Base-by-base conservation (phyloP, 1,140 invertebrate genomes). In the Cephus cinctus region DNA sequence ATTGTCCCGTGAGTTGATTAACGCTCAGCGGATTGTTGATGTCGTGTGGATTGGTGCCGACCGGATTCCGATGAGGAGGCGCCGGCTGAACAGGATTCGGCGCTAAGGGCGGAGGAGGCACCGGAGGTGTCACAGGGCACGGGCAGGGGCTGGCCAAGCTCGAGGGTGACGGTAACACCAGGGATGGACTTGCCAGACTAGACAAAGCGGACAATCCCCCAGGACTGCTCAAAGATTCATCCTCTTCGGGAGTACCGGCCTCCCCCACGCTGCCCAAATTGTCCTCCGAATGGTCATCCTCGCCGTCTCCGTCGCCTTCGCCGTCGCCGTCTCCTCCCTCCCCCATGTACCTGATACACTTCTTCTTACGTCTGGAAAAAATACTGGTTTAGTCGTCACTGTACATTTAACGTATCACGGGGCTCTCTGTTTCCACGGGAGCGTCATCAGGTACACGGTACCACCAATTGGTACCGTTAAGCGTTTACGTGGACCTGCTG, bases 331-430 rank as follows among this genome's bases (percentile, higher is more conserved):
- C 63, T 80, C 83, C 80, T 84, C 87, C 76, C 63, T 78, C 78
- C 67, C 84, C 83, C 86, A 94, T 88, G 78, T 96, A 96, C 53
- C 94, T 88, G 73, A 96, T 92, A 83, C 94, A 98, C 81, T 96
- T 97, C 81, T 98, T 98, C 85, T 98, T 98, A 82, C 94, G 90
- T 82, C 94, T 97, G 82, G 21, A 86, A 84, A 67, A 57, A 38
- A 62, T 59, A 55, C n/a, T n/a, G n/a, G n/a, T n/a, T n/a, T n/a
- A n/a, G n/a, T n/a, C n/a, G n/a, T n/a, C n/a, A n/a, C n/a, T n/a
- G n/a, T n/a, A n/a, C n/a, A n/a, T n/a, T n/a, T n/a, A n/a, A n/a
- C n/a, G n/a, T n/a, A n/a, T n/a, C n/a, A n/a, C n/a, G n/a, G n/a
- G n/a, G n/a, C n/a, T n/a, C n/a, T n/a, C n/a, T n/a, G n/a, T n/a